Evolutionary conservation across 2,888 invertebrate species (phyloP).

Genomic region (Brassicogethes aeneus): DNA sequence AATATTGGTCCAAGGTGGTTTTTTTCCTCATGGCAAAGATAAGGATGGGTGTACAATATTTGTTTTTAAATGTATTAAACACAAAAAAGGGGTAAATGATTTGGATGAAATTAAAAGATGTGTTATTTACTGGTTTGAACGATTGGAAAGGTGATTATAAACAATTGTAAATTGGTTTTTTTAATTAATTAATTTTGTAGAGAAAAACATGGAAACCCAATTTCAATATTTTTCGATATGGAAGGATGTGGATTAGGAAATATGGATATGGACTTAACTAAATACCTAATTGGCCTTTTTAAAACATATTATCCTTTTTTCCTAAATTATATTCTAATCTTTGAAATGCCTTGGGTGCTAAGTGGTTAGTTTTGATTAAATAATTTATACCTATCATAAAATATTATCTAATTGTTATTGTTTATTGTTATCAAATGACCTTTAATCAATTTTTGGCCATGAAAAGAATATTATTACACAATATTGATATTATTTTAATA

Average conservation of each 20-base stretch:
- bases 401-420: background rate
- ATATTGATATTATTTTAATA: constrained; percentile 2
- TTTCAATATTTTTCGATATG: constrained; percentile 88
- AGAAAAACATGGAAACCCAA: constrained; percentile 62
- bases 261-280: constrained; percentile 87
- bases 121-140: constrained; percentile 80
- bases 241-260: constrained; percentile 76
- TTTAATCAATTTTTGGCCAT: background rate
- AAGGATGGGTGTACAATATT: constrained; percentile 69
- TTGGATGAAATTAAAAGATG: constrained; percentile 68
- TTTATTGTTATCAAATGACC: constrained; percentile 3
- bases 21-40: constrained; percentile 72
- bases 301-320: constrained; percentile 83
- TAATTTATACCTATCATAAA: background rate
- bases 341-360: constrained; percentile 91
- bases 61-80: constrained; percentile 72
- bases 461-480: background rate
- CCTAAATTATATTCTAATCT: constrained; percentile 81
- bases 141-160: constrained; percentile 52
- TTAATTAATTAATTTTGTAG: constrained; percentile 37
- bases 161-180: constrained; percentile 10
- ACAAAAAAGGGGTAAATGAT: constrained; percentile 68
- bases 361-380: constrained; percentile 50
- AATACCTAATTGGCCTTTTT: constrained; percentile 77
- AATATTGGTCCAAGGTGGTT: constrained; percentile 65